Evolutionary conservation across 64 coral and sea anemone genomes (phyloP), one percentile per base, ranked within the genome.

Genomic region (Catalaphyllia jardinei): DNA sequence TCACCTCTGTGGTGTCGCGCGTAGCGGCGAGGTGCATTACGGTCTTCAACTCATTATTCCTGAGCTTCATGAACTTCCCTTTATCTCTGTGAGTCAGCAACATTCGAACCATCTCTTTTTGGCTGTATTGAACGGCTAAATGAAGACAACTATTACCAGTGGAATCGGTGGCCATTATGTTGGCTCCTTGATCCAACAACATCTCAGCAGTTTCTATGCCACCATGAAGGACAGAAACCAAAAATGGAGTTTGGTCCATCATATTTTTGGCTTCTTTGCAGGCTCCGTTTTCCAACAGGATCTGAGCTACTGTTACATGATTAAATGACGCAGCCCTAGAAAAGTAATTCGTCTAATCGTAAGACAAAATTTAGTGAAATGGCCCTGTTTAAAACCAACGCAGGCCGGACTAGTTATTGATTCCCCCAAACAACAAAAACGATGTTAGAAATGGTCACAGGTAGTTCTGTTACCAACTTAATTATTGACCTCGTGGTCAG

Each of bases 221-320:
- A 71, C 81, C 81, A 8, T 71, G 33, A 71, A 67, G 38, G 5
- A 71, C 81, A 71, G 81, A 61, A 15, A 25, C 10, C 81, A 85
- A 71, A 84, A 71, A 85, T 51, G 81, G 81, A 1, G 81, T 85
- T 60, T 71, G 30, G 38, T 85, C 81, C 81, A 85, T 71, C 81
- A 85, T 85, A 35, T 85, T 51, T 71, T 71, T 85, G 25, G 18
- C 81, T 18, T 85, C 81, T 28, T 71, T 51, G 11, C 22, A 22
- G 33, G 81, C 81, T 71, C 81, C 62, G 50, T 50, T 71, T n/a
- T 85, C 81, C 81, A 85, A 71, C 62, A 85, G 22, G 31, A 85
- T 71, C 13, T 85, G 35, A 2, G 63, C 81, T 85, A 71, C 29
- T 51, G 65, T 71, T 5, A 38, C 22, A 4, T 85, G 35, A 71